Evolutionary conservation across 2,797 vertebrate genomes (phyloP).

Genomic region (Silurus aristotelis): DNA sequence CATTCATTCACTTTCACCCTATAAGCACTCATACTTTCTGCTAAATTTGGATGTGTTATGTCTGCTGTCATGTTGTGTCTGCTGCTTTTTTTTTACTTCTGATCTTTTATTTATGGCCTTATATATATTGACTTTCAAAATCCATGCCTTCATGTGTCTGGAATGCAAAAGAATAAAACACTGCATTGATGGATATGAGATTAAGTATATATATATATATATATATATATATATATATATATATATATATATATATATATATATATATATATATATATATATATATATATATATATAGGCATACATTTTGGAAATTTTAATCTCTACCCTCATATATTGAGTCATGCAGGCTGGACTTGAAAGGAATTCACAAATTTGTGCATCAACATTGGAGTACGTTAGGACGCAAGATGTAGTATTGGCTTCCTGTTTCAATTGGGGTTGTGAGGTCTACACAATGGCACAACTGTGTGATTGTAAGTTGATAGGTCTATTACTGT

Average conservation of each 20-base stretch:
- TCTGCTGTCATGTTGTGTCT: neutral
- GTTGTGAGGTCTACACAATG: neutral
- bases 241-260: neutral
- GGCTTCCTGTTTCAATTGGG: neutral
- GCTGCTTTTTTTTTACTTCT: neutral
- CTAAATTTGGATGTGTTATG: neutral
- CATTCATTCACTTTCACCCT: neutral
- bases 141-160: neutral
- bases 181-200: neutral
- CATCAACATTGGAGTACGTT: neutral
- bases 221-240: neutral
- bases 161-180: neutral
- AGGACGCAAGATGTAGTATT: neutral
- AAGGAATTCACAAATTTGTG: neutral
- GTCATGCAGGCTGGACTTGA: neutral
- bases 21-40: neutral
- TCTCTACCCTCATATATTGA: neutral
- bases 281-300: neutral
- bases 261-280: too few species aligned
- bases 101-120: neutral
- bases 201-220: neutral
- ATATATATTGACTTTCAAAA: neutral
- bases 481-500: neutral
- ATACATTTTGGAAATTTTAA: neutral
- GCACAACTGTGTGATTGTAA: neutral